Evolutionary conservation across 92 coral and sea anemone genomes (phyloP).

Genomic region (Chrysogorgia sp.): DNA sequence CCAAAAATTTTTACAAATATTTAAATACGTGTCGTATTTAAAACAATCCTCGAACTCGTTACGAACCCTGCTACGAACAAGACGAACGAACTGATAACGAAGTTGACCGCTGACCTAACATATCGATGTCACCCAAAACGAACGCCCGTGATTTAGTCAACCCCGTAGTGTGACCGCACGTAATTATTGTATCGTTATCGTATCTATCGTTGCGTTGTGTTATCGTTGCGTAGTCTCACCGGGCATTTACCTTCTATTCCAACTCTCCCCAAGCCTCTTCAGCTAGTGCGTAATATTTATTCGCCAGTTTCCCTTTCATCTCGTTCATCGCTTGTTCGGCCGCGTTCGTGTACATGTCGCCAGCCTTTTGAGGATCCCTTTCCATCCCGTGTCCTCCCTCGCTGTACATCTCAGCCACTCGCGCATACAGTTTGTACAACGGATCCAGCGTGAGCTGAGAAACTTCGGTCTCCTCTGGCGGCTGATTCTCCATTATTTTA

Average conservation of each 20-base stretch:
- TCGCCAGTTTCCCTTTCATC: constrained; percentile 96
- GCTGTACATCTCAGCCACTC: constrained; percentile 82
- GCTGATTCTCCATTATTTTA: constrained; percentile 70
- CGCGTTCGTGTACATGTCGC: constrained; percentile 87
- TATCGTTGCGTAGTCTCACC: not conserved
- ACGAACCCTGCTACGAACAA: too few species aligned
- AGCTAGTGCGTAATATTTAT: constrained; percentile 85
- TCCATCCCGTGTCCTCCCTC: constrained; percentile 91
- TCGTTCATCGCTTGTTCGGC: constrained; percentile 91
- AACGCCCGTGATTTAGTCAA: too few species aligned
- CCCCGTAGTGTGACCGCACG: too few species aligned
- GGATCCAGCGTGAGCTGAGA: constrained; percentile 76
- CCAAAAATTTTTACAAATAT: too few species aligned
- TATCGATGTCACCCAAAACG: not conserved
- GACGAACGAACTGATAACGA: too few species aligned
- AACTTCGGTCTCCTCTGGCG: constrained; percentile 66
- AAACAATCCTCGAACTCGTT: too few species aligned
- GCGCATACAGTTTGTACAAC: constrained; percentile 67
- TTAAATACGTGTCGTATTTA: too few species aligned
- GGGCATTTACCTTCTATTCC: constrained; percentile 58
- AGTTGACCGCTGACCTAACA: too few species aligned
- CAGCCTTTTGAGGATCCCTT: constrained; percentile 80
- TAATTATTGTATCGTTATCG: too few species aligned
- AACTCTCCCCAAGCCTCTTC: constrained; percentile 98
- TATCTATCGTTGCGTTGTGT: too few species aligned